These are phyloP conservation scores for Atlantisia rogersi DNA, from an alignment of 2,113 vertebrate genomes.

Conservation along the genomic window DNA sequence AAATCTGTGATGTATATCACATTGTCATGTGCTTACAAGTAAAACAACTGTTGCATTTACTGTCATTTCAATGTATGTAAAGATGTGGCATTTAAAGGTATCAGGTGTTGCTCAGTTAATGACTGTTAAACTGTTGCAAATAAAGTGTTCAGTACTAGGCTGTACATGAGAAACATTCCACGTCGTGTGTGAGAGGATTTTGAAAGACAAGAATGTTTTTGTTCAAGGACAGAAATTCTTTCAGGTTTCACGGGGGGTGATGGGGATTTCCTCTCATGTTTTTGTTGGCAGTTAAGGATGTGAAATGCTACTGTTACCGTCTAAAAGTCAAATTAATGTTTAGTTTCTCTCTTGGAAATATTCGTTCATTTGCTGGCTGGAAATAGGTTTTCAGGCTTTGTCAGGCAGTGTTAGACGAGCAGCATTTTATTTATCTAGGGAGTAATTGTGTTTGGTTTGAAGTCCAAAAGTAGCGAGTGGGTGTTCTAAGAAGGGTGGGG, in stretches of 20 bases:
- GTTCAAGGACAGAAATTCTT: conserved; percentile 57
- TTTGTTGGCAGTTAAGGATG: conserved; percentile 65
- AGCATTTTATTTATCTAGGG: conserved; percentile 49
- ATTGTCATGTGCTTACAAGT: conserved; percentile 70
- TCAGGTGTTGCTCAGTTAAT: conserved; percentile 79
- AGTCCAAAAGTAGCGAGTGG: conserved; percentile 20
- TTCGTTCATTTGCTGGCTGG: conserved; percentile 52
- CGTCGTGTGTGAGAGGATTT: conserved; percentile 50
- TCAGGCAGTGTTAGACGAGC: conserved; percentile 39
- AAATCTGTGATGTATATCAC: conserved; percentile 74
- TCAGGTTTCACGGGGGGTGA: conserved; percentile 54
- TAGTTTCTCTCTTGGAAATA: conserved; percentile 74
- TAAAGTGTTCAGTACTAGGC: conserved; percentile 68
- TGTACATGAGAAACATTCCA: conserved; percentile 80
- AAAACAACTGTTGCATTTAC: conserved; percentile 75
- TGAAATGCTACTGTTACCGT: conserved; percentile 72
- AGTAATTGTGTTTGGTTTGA: conserved; percentile 40
- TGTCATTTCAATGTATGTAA: conserved; percentile 72
- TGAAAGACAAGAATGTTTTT: conserved; percentile 67
- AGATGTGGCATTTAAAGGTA: conserved; percentile 80
- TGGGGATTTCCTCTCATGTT: conserved; percentile 66
- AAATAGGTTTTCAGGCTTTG: conserved; percentile 32
- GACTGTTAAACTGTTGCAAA: conserved; percentile 78
- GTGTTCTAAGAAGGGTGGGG: conserved; percentile 39
- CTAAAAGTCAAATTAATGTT: conserved; percentile 69